Evolutionary conservation across 2,113 vertebrate genomes (phyloP).

Genomic region (Myodes glareolus): DNA sequence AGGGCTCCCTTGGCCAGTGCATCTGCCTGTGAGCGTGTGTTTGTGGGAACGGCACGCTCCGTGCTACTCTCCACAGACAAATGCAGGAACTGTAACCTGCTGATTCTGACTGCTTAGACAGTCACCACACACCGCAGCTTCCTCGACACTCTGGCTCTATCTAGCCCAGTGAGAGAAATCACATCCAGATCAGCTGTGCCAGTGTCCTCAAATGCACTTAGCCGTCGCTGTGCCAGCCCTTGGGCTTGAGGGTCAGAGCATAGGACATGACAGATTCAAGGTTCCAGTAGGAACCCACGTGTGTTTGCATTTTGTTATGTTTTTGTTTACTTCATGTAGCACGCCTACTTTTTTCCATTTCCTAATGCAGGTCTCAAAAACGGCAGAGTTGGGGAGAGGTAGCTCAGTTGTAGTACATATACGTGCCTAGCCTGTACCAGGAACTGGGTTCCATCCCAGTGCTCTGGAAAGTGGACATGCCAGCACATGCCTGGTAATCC

Average conservation of each 20-base stretch:
- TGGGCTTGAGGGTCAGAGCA: neutral
- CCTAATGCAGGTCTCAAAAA: neutral
- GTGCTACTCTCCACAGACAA: constrained; percentile 8
- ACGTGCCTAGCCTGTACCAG: neutral
- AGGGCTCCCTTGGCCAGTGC: constrained; percentile 50
- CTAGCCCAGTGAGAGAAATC: neutral
- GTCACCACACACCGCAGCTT: neutral
- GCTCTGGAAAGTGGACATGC: neutral
- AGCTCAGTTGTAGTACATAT: neutral
- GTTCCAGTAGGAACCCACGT: neutral
- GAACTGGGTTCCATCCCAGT: neutral
- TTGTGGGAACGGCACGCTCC: neutral
- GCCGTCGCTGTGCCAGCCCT: neutral
- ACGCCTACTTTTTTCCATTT: neutral
- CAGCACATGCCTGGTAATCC: neutral
- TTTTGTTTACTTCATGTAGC: neutral
- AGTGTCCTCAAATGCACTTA: neutral
- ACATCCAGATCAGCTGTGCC: neutral
- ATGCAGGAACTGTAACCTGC: neutral
- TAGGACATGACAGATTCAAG: neutral
- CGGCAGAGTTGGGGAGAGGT: neutral
- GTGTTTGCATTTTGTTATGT: neutral
- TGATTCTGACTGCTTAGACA: neutral
- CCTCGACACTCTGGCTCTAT: rapidly evolving
- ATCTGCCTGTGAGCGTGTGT: neutral